These are phyloP conservation scores for Dallia pectoralis DNA, from an alignment of 2,797 vertebrate genomes.

Conservation along the genomic window DNA sequence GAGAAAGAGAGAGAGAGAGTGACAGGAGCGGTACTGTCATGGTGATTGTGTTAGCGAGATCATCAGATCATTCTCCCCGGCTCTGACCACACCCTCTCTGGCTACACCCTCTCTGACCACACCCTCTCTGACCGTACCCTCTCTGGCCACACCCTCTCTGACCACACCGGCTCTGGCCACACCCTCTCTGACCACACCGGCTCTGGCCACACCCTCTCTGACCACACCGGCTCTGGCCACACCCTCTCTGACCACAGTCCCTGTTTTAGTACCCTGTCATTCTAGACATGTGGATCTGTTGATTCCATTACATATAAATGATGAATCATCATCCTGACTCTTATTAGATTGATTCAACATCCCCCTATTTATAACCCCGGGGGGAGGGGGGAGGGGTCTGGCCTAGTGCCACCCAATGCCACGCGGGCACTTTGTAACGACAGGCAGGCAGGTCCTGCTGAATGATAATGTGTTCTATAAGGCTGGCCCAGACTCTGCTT, in stretches of 20 bases:
- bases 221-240: neutral
- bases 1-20: conserved; percentile 9
- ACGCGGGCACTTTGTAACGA: neutral
- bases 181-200: neutral
- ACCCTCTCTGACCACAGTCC: conserved; percentile 3
- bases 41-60: neutral
- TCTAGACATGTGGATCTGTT: conserved; percentile 31
- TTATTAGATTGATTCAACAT: conserved; percentile 53
- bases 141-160: too few species aligned
- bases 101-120: too few species aligned
- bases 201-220: neutral
- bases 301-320: conserved; percentile 54
- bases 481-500: too few species aligned
- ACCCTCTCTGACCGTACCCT: neutral
- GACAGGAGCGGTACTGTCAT: neutral
- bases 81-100: too few species aligned
- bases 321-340: conserved; percentile 44
- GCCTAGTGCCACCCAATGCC: conserved; percentile 27
- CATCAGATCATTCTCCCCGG: neutral
- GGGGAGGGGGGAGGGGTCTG: conserved; percentile 34
- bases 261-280: conserved; percentile 10
- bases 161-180: neutral
- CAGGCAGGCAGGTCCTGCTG: conserved; percentile 25
- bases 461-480: conserved; percentile 35
- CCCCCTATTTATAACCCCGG: conserved; percentile 44